Evolutionary conservation across 2,113 vertebrate genomes (phyloP), one percentile per base, ranked within the genome.

Genomic region (Actenoides hombroni): DNA sequence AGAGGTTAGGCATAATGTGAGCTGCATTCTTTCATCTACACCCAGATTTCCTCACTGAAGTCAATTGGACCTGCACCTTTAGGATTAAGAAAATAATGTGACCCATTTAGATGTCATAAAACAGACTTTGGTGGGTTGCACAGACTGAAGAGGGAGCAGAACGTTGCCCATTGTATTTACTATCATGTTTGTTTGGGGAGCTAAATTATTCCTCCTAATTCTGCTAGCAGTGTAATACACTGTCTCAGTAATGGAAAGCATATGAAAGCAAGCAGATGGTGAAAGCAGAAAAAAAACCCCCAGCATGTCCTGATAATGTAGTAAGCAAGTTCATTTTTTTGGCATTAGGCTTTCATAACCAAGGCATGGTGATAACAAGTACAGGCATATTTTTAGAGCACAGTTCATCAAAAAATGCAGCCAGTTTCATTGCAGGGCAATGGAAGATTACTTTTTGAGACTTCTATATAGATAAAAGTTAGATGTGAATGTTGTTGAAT

Each of bases 261-360:
- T 85, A 92, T 94, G 95, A 94, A 97, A 96, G 95, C 93, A 97
- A 96, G 90, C 96, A 97, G 96, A 97, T 97, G 96, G 96, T 91
- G 88, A 94, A 94, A 90, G 81, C 92, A 96, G 84, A 94, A 97
- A 96, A 97, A 96, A 96, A 96, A 90, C 59, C 29, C 79, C 29
- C 79, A 94, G 94, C 86, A 65, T 96, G 91, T 96, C 94, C 95
- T 95, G 95, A 97, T 97, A 97, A 95, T 92, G 88, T 96, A 96
- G 96, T 96, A 96, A 96, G 96, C 95, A 94, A 96, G 93, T 94
- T 96, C 94, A 93, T 97, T 96, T 97, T 97, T 96, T 92, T 97
- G 97, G 96, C 95, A 94, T 94, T 95, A 96, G 86, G 91, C 75
- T 97, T 97, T 97, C 96, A 96, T 96, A 94, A 97, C 83, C 86